Evolutionary conservation across 2,797 vertebrate species (phyloP).

Genomic region (Paguma larvata): DNA sequence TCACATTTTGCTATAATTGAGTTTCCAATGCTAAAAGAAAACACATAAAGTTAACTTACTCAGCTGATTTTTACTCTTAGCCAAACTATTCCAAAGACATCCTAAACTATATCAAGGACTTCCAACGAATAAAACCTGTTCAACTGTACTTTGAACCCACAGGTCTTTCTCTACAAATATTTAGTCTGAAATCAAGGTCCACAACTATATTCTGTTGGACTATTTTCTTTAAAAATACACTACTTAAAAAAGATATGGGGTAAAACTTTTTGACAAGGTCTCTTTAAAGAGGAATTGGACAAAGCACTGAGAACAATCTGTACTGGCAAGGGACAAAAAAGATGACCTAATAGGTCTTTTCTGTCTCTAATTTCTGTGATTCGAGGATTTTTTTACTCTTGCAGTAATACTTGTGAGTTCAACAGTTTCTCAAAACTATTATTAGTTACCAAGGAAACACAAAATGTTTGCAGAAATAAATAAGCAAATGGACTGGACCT

Average conservation of each 20-base stretch:
- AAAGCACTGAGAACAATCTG: constrained; percentile 72
- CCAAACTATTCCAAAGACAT: constrained; percentile 54
- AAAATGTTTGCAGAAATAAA: constrained; percentile 85
- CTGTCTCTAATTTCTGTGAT: constrained; percentile 81
- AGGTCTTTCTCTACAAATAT: constrained; percentile 64
- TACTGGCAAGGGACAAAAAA: constrained; percentile 73
- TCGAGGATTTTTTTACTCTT: constrained; percentile 77
- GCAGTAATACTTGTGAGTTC: constrained; percentile 82
- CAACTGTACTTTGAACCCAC: constrained; percentile 32
- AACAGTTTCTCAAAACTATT: constrained; percentile 84
- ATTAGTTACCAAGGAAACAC: constrained; percentile 87
- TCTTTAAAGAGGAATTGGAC: constrained; percentile 63
- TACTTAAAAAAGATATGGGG: constrained; percentile 33
- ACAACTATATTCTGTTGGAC: not conserved
- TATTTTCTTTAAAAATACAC: constrained; percentile 64
- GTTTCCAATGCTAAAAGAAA: constrained; percentile 48
- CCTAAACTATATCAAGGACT: constrained; percentile 51
- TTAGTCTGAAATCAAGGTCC: constrained; percentile 16
- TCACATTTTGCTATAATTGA: constrained; percentile 31
- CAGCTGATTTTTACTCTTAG: constrained; percentile 40
- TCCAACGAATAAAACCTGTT: constrained; percentile 41
- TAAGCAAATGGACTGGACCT: constrained; percentile 78
- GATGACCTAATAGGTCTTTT: constrained; percentile 81
- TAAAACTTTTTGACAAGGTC: constrained; percentile 55
- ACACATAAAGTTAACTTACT: constrained; percentile 8